Conservation (phyloP, 92 coral and sea anemone species). For the Porites evermanni region DNA sequence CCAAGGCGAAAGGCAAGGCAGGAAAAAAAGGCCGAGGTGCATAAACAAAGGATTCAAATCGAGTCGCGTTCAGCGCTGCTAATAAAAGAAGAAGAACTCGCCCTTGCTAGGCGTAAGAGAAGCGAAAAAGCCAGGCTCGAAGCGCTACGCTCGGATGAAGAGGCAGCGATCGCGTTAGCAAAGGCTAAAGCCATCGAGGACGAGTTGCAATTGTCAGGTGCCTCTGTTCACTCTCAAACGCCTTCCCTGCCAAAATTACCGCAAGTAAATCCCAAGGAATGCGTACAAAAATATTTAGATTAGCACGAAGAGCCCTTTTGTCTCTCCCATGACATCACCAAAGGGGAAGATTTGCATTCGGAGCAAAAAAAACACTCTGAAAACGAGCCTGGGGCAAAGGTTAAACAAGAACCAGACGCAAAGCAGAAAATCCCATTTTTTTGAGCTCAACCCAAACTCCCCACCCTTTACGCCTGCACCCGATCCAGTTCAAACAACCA, state of each 20-base stretch:
- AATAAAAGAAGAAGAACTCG: slow-evolving; percentile 13
- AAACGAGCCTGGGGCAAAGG: too few species aligned
- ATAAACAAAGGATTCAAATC: not conserved
- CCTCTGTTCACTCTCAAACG: not conserved
- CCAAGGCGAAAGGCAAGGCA: too few species aligned
- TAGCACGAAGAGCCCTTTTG: too few species aligned
- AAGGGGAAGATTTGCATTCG: too few species aligned
- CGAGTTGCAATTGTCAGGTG: not conserved
- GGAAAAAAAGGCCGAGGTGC: too few species aligned
- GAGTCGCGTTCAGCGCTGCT: slow-evolving; percentile 4
- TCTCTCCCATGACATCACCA: too few species aligned
- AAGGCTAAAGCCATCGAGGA: slow-evolving; percentile 15
- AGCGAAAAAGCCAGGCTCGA: slow-evolving; percentile 23
- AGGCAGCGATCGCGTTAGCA: slow-evolving; percentile 2
- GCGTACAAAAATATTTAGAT: too few species aligned
- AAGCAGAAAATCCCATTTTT: not conserved
- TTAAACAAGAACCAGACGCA: too few species aligned
- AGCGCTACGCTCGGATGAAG: slow-evolving; percentile 13
- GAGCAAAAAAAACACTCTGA: too few species aligned
- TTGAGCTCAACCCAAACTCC: too few species aligned
- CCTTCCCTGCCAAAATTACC: not conserved
- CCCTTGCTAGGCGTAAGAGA: slow-evolving; percentile 7
- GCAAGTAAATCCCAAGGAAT: not conserved
- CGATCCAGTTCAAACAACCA: too few species aligned
- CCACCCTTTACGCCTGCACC: too few species aligned